Evolutionary conservation across 2,888 invertebrate genomes (phyloP), one percentile per base, ranked within the genome.

Genomic region (Campopleginae sp.): DNA sequence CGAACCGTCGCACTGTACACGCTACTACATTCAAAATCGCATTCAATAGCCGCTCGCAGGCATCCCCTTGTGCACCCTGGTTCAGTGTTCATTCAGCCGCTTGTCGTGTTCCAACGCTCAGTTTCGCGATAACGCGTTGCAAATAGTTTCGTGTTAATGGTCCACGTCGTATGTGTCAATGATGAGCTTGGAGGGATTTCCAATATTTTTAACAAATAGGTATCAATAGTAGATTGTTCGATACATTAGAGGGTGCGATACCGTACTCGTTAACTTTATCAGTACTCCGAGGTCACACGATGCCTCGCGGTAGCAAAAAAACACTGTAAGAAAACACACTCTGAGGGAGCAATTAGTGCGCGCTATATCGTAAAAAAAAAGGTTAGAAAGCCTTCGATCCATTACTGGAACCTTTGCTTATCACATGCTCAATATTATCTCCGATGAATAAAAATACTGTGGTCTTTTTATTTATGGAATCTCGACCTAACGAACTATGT

Each of bases 1-100:
- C 23, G 14, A 44, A 63, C 17, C 44, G 44, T 23, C 27, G 48
- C 14, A 14, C 31, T 48, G 51, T 46, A 46, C 6, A 14, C 75
- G 46, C 74, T 46, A 68, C 65, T 74, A 72, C 72, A 63, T 66
- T 31, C 12, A 38, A 23, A 61, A 70, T 33, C 70, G 72, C 66
- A 77, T 84, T 84, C 66, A 77, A 82, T 77, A 77, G 48, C 66
- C 51, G 23, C 51, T 77, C 51, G 19, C 46, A 44, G 42, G 61
- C 85, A 79, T 82, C 82, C 75, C 82, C 82, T 54, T 46, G 42
- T 63, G 68, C 76, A 76, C 81, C 81, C 83, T 65, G 80, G 63
- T 80, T 71, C 79, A 78, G 79, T 85, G 58, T 78, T 79, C 85
- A 79, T 85, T 79, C 74, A 82, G 74, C 74, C 76, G 81, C 77